Conservation (phyloP, 2,888 invertebrate species). For the Ganaspis brasiliensis region DNA sequence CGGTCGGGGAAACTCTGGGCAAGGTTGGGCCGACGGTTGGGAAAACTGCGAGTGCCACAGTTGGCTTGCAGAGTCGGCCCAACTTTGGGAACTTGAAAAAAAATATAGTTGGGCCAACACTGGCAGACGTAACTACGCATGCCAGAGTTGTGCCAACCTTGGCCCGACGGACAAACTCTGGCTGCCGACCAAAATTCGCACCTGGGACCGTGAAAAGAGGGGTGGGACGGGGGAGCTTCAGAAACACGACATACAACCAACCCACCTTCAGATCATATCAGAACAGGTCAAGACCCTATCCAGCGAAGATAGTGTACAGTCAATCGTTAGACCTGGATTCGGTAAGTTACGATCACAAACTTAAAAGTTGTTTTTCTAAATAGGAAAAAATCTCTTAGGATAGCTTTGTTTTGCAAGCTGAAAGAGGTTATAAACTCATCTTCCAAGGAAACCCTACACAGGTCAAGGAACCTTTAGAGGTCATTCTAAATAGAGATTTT, state of each 20-base stretch:
- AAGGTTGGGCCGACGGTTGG: no score
- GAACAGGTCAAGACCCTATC: background rate
- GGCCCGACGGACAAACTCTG: no score
- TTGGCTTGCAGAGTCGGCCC: no score
- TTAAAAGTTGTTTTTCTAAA: background rate
- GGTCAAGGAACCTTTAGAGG: background rate
- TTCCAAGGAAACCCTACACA: background rate
- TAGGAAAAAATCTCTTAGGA: background rate
- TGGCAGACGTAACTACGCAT: no score
- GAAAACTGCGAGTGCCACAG: no score
- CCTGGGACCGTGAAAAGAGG: background rate
- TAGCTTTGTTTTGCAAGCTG: background rate
- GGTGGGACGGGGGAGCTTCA: constrained; percentile 35
- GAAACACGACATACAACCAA: background rate
- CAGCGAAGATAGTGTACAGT: background rate
- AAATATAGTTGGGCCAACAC: no score
- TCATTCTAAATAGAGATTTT: background rate
- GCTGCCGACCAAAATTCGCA: no score
- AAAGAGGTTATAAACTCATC: background rate
- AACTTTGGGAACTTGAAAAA: no score
- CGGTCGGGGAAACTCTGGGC: no score
- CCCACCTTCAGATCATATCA: background rate
- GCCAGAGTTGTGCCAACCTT: no score
- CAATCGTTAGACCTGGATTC: background rate
- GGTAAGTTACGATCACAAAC: background rate